Conservation (phyloP, 2,888 invertebrate genomes). For the Blastobasis lacticolella region DNA sequence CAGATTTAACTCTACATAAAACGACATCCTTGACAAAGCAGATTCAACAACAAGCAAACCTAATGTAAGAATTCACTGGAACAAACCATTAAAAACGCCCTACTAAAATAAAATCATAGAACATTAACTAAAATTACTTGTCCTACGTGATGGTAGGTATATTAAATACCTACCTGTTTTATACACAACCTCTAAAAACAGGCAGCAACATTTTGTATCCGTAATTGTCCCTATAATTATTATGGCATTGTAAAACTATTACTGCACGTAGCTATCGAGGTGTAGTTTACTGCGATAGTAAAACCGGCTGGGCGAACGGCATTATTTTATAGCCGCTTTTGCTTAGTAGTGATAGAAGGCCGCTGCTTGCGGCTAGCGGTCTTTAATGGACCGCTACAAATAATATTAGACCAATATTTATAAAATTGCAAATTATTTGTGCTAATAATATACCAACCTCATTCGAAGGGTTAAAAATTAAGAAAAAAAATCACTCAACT, state of each 20-base stretch:
- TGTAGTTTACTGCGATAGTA: slow-evolving; percentile 16
- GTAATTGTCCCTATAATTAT: slow-evolving; percentile 60
- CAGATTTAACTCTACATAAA: no score
- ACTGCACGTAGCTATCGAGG: slow-evolving; percentile 14
- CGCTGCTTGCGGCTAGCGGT: slow-evolving; percentile 52
- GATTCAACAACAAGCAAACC: no score
- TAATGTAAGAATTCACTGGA: no score
- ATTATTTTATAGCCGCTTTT: neutral
- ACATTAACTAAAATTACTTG: no score
- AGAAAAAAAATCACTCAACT: slow-evolving; percentile 1
- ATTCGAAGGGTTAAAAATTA: neutral
- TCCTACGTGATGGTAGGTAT: slow-evolving; percentile 1
- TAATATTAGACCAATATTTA: neutral
- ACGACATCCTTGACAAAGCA: no score
- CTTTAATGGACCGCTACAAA: slow-evolving; percentile 24
- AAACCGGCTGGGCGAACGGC: slow-evolving; percentile 55
- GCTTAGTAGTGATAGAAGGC: slow-evolving; percentile 60
- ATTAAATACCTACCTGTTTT: neutral
- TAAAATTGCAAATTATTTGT: slow-evolving; percentile 7
- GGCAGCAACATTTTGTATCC: slow-evolving; percentile 39
- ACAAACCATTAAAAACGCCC: no score
- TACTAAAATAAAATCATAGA: no score
- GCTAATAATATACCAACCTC: slow-evolving; percentile 7
- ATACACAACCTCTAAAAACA: neutral
- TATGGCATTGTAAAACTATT: slow-evolving; percentile 58